A percentile compares a stretch with the other conserved stretches of the same genome.
Conservation (phyloP, 2,113 vertebrate species). For the Periophthalmus modestus region DNA sequence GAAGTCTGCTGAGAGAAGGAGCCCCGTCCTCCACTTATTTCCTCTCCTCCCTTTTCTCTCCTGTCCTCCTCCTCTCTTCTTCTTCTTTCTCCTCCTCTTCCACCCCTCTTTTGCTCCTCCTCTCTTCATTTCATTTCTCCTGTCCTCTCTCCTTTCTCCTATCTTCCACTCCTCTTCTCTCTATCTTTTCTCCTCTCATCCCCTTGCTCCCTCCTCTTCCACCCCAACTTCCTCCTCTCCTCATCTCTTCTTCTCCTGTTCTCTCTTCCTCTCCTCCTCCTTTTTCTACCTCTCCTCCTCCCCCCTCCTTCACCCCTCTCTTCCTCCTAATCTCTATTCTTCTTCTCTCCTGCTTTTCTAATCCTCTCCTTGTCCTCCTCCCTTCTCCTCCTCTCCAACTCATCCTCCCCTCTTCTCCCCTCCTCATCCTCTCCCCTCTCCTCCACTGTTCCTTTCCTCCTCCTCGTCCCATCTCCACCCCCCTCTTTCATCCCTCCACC, state of each 20-base stretch:
- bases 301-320: constrained; percentile 1
- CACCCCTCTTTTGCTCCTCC: neutral
- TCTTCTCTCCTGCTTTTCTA: neutral
- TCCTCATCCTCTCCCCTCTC: too few species aligned
- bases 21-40: neutral
- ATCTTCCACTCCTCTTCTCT: neutral
- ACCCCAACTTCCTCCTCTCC: too few species aligned
- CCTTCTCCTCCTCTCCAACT: too few species aligned
- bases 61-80: too few species aligned
- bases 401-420: too few species aligned
- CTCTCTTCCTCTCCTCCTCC: neutral
- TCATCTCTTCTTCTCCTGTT: neutral
- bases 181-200: too few species aligned
- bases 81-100: neutral
- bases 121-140: neutral
- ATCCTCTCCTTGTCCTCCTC: too few species aligned
- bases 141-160: neutral
- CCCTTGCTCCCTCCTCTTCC: too few species aligned
- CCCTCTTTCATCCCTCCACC: too few species aligned
- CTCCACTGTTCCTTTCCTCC: neutral
- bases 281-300: neutral
- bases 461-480: neutral
- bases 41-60: neutral
- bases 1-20: neutral
- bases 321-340: too few species aligned